Evolutionary conservation across 2,888 invertebrate genomes (phyloP).

Genomic region (Epinotia ramella): DNA sequence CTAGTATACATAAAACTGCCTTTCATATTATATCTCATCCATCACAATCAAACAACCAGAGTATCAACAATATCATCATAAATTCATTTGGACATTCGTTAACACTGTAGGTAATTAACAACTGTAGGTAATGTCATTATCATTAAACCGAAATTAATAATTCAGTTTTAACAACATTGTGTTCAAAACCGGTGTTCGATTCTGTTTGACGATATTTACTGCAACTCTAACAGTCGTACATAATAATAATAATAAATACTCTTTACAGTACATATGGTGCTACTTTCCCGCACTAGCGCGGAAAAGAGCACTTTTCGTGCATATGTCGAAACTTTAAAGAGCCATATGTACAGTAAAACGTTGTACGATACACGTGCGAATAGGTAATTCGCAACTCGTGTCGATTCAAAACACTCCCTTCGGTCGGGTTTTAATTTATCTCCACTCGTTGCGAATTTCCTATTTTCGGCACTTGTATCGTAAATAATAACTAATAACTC

Average conservation of each 20-base stretch:
- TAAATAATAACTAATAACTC: no score
- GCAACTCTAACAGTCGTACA: not conserved
- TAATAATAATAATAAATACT: not conserved
- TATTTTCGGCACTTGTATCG: no score
- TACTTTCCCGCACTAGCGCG: no score
- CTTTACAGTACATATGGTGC: no score
- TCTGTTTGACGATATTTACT: not conserved
- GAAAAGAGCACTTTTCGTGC: no score
- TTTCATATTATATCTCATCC: not conserved
- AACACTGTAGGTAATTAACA: not conserved
- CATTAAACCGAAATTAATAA: slow-evolving; percentile 2
- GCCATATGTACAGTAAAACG: no score
- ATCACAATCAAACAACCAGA: not conserved
- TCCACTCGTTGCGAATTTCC: no score
- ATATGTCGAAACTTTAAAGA: no score
- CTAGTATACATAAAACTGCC: not conserved
- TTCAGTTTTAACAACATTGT: not conserved
- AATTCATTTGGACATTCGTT: not conserved
- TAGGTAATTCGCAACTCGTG: no score
- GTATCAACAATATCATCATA: not conserved
- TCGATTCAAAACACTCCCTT: no score
- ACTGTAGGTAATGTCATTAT: not conserved
- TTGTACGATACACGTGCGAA: no score
- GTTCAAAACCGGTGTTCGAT: not conserved
- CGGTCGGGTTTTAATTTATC: no score